Base-by-base conservation (phyloP, 1,140 invertebrate species). In the Phthorimaea operculella region DNA sequence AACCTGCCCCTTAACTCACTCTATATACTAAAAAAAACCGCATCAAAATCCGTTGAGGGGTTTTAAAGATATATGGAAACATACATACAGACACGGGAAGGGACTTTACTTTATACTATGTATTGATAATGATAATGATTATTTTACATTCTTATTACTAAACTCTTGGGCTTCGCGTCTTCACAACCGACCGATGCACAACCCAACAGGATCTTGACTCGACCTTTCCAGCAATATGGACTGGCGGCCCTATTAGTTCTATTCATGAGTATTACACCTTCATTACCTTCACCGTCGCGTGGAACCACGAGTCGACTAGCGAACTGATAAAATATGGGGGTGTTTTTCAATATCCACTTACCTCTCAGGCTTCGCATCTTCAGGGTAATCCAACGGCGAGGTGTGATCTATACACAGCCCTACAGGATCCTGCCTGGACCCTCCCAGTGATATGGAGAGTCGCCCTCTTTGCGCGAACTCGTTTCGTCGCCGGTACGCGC, bases 251-350 rank as follows among this genome's bases (percentile, higher is more conserved):
- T 90, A 90, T 69, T 92, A 91, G 55, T 94, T 92, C 55, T 96
- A 91, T 55, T 93, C 92, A n/a, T n/a, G n/a, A n/a, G n/a, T n/a
- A 69, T 94, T 92, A n/a, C 94, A 87, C 60, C 95, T 94, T 0
- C 93, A 92, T 88, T 94, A 97, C 1, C 94, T 94, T 73, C 95
- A n/a, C n/a, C n/a, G n/a, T n/a, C n/a, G n/a, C n/a, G n/a, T n/a
- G n/a, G n/a, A n/a, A n/a, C n/a, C n/a, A n/a, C n/a, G n/a, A n/a
- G n/a, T n/a, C n/a, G n/a, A n/a, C n/a, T n/a, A n/a, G n/a, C n/a
- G n/a, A n/a, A n/a, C n/a, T n/a, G n/a, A n/a, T n/a, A n/a, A n/a
- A n/a, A n/a, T n/a, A n/a, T n/a, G n/a, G n/a, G n/a, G n/a, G n/a
- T n/a, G n/a, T n/a, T n/a, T n/a, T n/a, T n/a, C n/a, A n/a, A n/a